These are phyloP conservation scores for Sebastes goodei DNA, from an alignment of 2,797 vertebrate species.

Conservation along the genomic window DNA sequence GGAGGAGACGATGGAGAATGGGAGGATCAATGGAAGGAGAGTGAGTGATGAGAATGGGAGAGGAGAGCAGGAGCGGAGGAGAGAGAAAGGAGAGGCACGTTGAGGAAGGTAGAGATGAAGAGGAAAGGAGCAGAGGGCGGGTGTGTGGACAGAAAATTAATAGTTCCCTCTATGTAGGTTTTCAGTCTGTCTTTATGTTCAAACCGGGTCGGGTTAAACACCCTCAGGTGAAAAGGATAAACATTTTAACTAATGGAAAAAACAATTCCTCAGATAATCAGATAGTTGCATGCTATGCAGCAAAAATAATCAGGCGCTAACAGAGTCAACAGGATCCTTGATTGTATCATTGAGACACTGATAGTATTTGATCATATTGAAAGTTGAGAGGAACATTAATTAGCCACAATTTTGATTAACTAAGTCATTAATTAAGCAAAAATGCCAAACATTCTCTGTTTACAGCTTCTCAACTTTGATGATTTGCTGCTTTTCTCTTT, in stretches of 20 bases:
- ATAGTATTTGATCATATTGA: neutral
- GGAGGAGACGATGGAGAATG: constrained; percentile 22
- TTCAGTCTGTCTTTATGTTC: constrained; percentile 7
- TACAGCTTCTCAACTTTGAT: too few species aligned
- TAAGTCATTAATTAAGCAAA: neutral
- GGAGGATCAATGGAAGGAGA: constrained; percentile 41
- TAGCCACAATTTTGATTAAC: neutral
- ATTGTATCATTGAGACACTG: neutral
- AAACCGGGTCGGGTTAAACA: neutral
- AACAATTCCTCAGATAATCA: too few species aligned
- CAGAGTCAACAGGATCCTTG: neutral
- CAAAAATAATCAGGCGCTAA: neutral
- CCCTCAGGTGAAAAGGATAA: neutral
- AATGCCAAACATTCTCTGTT: too few species aligned
- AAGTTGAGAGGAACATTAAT: neutral
- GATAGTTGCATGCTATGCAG: neutral
- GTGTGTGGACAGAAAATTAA: constrained; percentile 38
- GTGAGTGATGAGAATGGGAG: constrained; percentile 22
- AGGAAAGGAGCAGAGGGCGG: constrained; percentile 28
- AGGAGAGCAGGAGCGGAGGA: neutral
- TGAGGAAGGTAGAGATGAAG: constrained; percentile 6
- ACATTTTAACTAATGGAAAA: neutral
- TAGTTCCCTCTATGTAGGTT: constrained; percentile 13
- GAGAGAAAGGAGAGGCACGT: constrained; percentile 7
- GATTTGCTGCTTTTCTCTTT: too few species aligned